Percentiles rank a stretch among this genome's conserved stretches.
Evolutionary conservation across 2,888 invertebrate genomes (phyloP).

Genomic region (Neocrepidodera transversa): DNA sequence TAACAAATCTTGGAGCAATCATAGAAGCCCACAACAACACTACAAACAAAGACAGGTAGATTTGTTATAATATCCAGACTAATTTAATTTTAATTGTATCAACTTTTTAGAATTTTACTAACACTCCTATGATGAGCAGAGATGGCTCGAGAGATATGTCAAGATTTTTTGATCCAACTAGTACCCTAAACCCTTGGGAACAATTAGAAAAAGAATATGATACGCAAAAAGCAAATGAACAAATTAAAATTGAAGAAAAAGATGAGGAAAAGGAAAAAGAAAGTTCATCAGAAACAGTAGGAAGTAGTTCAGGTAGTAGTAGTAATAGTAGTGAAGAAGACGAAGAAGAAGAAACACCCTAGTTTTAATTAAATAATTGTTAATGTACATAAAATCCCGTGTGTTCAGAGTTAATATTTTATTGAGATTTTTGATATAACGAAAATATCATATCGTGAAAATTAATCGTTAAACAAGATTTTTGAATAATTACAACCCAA

Average conservation of each 20-base stretch:
- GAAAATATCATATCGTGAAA: too few relatives aligned
- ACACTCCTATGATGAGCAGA: slow-evolving; percentile 12
- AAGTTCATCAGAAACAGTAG: not conserved
- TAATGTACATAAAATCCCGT: not conserved
- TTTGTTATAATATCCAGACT: not conserved
- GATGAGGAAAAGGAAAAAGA: not conserved
- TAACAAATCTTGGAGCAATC: slow-evolving; percentile 26
- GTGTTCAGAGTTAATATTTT: too few relatives aligned
- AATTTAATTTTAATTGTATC: not conserved
- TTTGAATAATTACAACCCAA: too few relatives aligned
- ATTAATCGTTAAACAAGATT: too few relatives aligned
- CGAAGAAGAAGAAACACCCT: not conserved
- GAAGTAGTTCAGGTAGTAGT: not conserved
- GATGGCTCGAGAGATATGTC: slow-evolving; percentile 27
- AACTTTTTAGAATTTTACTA: not conserved
- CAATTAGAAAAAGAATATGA: slow-evolving; percentile 28
- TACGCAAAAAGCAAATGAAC: slow-evolving; percentile 1
- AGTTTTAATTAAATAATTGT: not conserved
- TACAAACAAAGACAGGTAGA: slow-evolving; percentile 25
- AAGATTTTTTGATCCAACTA: slow-evolving; percentile 31
- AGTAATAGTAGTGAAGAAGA: not conserved
- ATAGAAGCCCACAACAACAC: slow-evolving; percentile 19
- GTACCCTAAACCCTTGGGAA: slow-evolving; percentile 35
- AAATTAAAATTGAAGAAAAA: not conserved
- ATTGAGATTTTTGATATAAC: too few relatives aligned